Evolutionary conservation across 2,888 invertebrate genomes (phyloP), one percentile per base, ranked within the genome.

Genomic region (Tetragnatha montana): DNA sequence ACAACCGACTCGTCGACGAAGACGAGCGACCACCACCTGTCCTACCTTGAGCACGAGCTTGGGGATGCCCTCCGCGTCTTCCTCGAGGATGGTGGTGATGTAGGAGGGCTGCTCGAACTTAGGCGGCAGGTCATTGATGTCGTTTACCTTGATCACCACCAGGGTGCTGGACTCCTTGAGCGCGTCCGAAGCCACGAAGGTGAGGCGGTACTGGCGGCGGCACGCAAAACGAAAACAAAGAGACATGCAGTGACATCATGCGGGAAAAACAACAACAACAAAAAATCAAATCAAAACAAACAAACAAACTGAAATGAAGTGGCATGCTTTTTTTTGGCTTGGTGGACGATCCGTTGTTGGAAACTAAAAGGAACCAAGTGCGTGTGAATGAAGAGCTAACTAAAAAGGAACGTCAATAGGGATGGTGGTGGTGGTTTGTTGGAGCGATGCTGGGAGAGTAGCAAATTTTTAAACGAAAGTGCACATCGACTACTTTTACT

Each of bases 91-190:
- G 91, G 95, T 95, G 81, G 96, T 95, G 93, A 95, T 94, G 94
- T 97, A 97, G 88, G 95, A 94, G 92, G 95, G 95, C 93, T 95
- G 95, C 91, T 96, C 95, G 94, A 97, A 97, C 92, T 95, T 95
- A 51, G 98, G 98, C 84, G 97, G 96, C 93, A 97, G 95, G 94
- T 98, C 98, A 94, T 98, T 98, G 93, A 97, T 96, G 94, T 98
- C 97, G 92, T 96, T 96, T 83, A 97, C 95, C 93, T 96, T 95
- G 92, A 98, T 96, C 93, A 96, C 95, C 92, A 98, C 96, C 91
- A 95, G 95, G 92, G 97, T 97, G 92, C 95, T 95, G 95, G 96
- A 97, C 94, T 98, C 97, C 95, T 97, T 97, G 94, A 97, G 95
- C 93, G 97, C 97, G 94, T 97, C 97, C 92, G 97, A 97, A 91